A percentile compares a stretch with the other conserved stretches of the same genome.
Evolutionary conservation across 2,888 invertebrate species (phyloP).

Genomic region (Pseudoips prasinana): DNA sequence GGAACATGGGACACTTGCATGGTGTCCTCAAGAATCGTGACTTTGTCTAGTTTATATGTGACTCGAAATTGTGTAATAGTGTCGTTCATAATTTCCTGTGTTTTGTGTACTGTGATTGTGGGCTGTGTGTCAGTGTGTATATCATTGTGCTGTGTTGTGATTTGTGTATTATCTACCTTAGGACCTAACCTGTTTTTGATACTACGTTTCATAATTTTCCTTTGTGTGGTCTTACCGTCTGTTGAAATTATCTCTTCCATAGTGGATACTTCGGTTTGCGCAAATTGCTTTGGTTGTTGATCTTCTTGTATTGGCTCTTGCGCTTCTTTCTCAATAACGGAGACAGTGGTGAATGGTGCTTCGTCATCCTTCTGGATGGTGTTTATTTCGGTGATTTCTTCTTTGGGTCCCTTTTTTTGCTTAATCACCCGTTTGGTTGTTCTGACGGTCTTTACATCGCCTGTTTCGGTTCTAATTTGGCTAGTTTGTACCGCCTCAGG

Average conservation of each 20-base stretch:
- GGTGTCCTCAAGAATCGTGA: conserved; percentile 61
- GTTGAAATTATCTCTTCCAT: not conserved
- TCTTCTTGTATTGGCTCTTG: conserved; percentile 41
- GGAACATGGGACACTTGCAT: conserved; percentile 47
- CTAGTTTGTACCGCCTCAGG: conserved; percentile 11
- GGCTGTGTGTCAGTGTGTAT: conserved; percentile 39
- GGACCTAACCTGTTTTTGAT: conserved; percentile 39
- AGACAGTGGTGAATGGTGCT: conserved; percentile 48
- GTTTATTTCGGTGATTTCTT: conserved; percentile 66
- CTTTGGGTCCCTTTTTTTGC: conserved; percentile 55
- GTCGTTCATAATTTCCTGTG: conserved; percentile 36
- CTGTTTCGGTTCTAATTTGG: conserved; percentile 9
- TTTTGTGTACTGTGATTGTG: conserved; percentile 38
- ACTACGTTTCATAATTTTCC: conserved; percentile 1
- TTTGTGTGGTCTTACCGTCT: conserved; percentile 5
- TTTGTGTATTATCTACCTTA: conserved; percentile 33
- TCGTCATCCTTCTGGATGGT: conserved; percentile 63
- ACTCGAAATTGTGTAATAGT: conserved; percentile 22
- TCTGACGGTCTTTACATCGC: conserved; percentile 31
- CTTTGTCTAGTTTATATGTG: conserved; percentile 19
- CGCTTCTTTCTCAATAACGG: conserved; percentile 48
- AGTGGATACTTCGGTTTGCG: conserved; percentile 4
- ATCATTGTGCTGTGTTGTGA: conserved; percentile 25
- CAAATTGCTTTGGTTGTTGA: conserved; percentile 32
- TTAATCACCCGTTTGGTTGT: conserved; percentile 44